Conservation (phyloP, 2,113 vertebrate genomes). For the Rhinopomastus cyanomelas region DNA sequence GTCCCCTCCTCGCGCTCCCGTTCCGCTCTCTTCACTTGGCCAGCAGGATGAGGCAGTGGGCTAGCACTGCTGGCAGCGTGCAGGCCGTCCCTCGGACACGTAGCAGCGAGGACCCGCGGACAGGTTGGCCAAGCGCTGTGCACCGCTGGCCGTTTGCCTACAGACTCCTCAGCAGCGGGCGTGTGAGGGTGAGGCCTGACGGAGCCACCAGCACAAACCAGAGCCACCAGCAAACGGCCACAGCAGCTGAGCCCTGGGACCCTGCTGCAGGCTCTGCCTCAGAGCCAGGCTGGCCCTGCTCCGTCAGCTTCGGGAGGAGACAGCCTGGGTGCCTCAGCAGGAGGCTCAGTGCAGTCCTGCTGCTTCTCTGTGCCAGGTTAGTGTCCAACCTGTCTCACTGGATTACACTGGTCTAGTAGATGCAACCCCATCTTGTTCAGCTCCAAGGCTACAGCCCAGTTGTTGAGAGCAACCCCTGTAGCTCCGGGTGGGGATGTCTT, state of each 20-base stretch:
- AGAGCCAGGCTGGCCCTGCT: not conserved
- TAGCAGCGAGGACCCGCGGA: not conserved
- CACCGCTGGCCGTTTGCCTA: not conserved
- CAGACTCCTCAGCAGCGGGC: not conserved
- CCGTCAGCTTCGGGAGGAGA: not conserved
- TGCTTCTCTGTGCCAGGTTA: not conserved
- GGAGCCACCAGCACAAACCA: not conserved
- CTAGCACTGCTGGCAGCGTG: not conserved
- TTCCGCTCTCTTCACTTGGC: not conserved
- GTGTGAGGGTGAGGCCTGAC: not conserved
- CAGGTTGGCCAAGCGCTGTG: not conserved
- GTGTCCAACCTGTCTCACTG: not conserved
- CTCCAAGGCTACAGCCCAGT: not conserved
- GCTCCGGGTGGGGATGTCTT: not conserved
- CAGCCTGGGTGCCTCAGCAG: not conserved
- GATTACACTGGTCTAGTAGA: not conserved
- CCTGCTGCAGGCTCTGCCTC: not conserved
- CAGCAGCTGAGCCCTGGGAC: not conserved
- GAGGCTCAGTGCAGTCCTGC: not conserved
- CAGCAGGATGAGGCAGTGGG: not conserved
- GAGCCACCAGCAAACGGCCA: not conserved
- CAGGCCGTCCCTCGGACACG: not conserved
- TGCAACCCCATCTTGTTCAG: not conserved
- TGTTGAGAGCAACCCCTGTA: not conserved
- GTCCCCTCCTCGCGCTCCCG: not conserved